These are phyloP conservation scores for Harpalus rubripes DNA, from an alignment of 2,888 invertebrate species.

Conservation along the genomic window DNA sequence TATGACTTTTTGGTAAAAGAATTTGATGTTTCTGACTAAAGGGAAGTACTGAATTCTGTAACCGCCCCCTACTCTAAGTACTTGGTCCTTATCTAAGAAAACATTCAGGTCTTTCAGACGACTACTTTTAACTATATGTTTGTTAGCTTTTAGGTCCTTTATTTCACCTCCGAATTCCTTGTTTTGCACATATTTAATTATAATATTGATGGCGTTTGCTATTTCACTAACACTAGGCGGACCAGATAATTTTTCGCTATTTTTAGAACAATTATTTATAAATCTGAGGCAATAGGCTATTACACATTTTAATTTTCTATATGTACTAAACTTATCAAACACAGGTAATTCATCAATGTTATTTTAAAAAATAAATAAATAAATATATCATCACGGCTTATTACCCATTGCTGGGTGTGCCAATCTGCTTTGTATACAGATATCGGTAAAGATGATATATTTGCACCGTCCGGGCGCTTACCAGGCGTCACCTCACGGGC, in stretches of 20 bases:
- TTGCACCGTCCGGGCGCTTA: too few species aligned
- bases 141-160: not conserved
- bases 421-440: too few species aligned
- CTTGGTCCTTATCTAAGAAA: not conserved
- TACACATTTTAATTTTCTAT: too few species aligned
- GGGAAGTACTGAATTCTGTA: not conserved
- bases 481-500: too few species aligned
- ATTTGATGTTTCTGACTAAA: constrained; percentile 18
- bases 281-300: too few species aligned
- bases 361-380: too few species aligned
- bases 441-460: too few species aligned
- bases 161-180: not conserved
- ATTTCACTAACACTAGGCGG: not conserved
- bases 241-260: not conserved
- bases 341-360: too few species aligned
- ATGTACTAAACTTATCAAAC: too few species aligned
- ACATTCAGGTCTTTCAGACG: constrained; percentile 5
- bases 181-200: constrained; percentile 4
- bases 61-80: constrained; percentile 14
- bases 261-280: too few species aligned
- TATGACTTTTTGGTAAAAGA: constrained; percentile 9
- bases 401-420: too few species aligned
- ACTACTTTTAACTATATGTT: constrained; percentile 12
- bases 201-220: not conserved
- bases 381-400: too few species aligned